Base-by-base conservation (phyloP, 2,113 vertebrate species). In the Malaclemys terrapin region DNA sequence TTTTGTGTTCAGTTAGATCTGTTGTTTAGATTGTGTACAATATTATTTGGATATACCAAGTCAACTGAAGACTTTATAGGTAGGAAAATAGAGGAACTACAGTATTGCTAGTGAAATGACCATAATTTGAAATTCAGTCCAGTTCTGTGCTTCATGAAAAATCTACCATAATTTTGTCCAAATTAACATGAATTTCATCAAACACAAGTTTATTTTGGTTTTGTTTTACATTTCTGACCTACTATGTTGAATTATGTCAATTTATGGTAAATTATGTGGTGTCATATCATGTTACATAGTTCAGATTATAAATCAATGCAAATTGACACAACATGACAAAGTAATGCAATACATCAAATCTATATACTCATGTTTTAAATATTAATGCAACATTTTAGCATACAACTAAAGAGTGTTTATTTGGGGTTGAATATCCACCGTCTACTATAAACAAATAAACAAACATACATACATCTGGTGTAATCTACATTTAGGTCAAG, bases 231-330 rank as follows among this genome's bases (percentile, higher is more conserved):
- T 91, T 87, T 93, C 87, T 95, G 78, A 85, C 16, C 27, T 90
- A 38, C 5, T 82, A 84, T 69, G 86, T 84, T 94, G 12, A 52
- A 85, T 87, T 92, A 79, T 87, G 16, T 11, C 65, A 89, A 85
- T 65, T 87, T 88, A 75, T 5, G 57, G 56, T 14, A 89, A 62
- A 89, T 90, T 91, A 85, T 42, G 88, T 84, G 9, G 10, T 0
- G 0, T 54, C 84, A 59, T 29, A 89, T 89, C 50, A 49, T 17
- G 27, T 88, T 87, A 49, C 12, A 75, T 17, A 85, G 22, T 65
- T 94, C 84, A 38, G 24, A 69, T 19, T 93, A 1, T 59, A 95
- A 95, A 8, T 89, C 65, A 94, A 80, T 95, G 79, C 85, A 94
- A 1, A 9, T 75, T 72, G 82, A 84, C 42, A 95, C 11, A 65